A percentile compares a stretch with the other conserved stretches of the same genome.
phyloP scores from a whole-genome alignment of 2,113 vertebrate species.

The Hippocampus mohnikei region DNA sequence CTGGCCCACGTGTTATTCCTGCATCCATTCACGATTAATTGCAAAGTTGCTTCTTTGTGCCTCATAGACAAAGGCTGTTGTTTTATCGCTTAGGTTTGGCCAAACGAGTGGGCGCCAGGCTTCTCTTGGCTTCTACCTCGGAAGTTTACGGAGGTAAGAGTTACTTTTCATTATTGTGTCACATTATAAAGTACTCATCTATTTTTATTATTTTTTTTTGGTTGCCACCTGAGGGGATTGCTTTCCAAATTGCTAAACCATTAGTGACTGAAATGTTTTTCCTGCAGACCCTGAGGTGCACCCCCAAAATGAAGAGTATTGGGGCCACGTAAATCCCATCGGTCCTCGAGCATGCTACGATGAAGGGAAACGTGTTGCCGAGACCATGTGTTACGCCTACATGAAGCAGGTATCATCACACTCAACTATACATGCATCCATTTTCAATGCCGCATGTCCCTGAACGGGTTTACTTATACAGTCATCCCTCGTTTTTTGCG shows the following conservation, averaged over 20 bases:
- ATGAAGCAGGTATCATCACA: conserved; percentile 90
- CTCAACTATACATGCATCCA: too few relatives aligned
- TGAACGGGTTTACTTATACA: too few relatives aligned
- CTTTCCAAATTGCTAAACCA: too few relatives aligned
- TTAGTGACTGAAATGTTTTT: conserved; percentile 7
- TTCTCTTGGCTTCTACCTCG: conserved; percentile 93
- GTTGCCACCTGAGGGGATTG: too few relatives aligned
- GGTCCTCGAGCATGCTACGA: conserved; percentile 96
- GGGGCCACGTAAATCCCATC: conserved; percentile 97
- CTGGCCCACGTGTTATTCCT: neutral
- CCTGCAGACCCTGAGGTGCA: conserved; percentile 92
- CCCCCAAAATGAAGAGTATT: conserved; percentile 96
- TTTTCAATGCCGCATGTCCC: too few relatives aligned
- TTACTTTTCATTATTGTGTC: too few relatives aligned
- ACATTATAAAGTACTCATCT: too few relatives aligned
- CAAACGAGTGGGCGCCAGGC: conserved; percentile 92
- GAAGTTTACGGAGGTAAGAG: conserved; percentile 96
- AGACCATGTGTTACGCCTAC: conserved; percentile 99
- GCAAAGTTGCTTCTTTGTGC: neutral
- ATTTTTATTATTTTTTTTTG: too few relatives aligned
- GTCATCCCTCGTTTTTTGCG: too few relatives aligned
- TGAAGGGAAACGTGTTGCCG: conserved; percentile 95
- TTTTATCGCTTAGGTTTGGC: conserved; percentile 79
- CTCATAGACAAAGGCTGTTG: neutral
- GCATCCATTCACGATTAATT: neutral